Evolutionary conservation across 2,797 vertebrate species (phyloP), one percentile per base, ranked within the genome.

Genomic region (Falco columbarius): DNA sequence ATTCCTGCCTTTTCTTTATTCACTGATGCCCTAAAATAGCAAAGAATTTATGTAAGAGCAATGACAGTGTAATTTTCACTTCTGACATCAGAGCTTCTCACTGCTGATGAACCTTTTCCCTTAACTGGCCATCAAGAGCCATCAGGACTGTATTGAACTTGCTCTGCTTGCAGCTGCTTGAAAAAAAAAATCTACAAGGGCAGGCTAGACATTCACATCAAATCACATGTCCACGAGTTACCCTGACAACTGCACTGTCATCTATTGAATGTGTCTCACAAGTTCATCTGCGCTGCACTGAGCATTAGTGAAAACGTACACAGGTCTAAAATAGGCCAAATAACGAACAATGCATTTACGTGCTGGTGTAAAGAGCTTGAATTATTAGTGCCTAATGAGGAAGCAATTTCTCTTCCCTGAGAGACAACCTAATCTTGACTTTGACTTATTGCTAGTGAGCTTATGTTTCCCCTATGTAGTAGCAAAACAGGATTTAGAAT

Each of bases 181-280:
- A 17, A 46, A 82, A 54, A 17, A 82, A 54, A 73, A 36, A 54
- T 23, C 58, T 84, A 3, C 2, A 9, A 65, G 59, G 16, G 24
- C 75, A 81, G 15, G 17, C 72, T 32, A 68, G 77, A 61, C 66
- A 85, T 92, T 90, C 94, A 76, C 79, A 94, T 96, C 95, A 94
- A 94, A 95, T 96, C 95, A 90, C 91, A 67, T 36, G 81, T 65
- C 81, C 80, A 80, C 73, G 38, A 72, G 97, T 97, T 98, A 95
- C 97, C 97, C 96, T 98, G 96, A 97, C 97, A 97, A 98, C 97
- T 96, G 93, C 90, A 90, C 7, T 97, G 86, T 94, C 95, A 93
- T 36, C 42, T 58, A 95, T 71, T 93, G 89, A 90, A 86, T 74
- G 79, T 76, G 84, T 76, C 88, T 89, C 91, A 56, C 1, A 16